A percentile compares a stretch with the other conserved stretches of the same genome.
phyloP scores from a whole-genome alignment of 2,888 invertebrate species.

The Altica lythri region DNA sequence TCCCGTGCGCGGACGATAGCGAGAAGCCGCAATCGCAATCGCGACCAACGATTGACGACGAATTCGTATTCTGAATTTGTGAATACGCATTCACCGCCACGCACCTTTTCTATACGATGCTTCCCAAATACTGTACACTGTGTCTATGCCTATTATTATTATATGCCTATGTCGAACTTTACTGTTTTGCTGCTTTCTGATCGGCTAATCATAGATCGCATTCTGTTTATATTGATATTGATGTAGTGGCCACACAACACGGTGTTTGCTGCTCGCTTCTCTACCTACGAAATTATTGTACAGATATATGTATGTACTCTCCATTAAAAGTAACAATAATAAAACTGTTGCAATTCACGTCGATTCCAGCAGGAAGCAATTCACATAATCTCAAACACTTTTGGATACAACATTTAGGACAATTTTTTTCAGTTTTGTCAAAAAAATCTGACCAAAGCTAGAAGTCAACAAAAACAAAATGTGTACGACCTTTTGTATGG shows the following conservation, averaged over 20 bases:
- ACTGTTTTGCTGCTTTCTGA: neutral
- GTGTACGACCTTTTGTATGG: too few relatives aligned
- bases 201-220: neutral
- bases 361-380: too few relatives aligned
- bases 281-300: neutral
- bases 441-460: too few relatives aligned
- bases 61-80: constrained; percentile 12
- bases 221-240: constrained; percentile 9
- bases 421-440: too few relatives aligned
- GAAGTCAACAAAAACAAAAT: too few relatives aligned
- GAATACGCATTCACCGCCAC: constrained; percentile 36
- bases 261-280: constrained; percentile 11
- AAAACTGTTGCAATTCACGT: too few relatives aligned
- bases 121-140: constrained; percentile 44
- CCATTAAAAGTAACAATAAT: too few relatives aligned
- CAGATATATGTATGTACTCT: too few relatives aligned
- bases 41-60: neutral
- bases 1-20: constrained; percentile 31
- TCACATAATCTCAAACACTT: too few relatives aligned
- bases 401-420: too few relatives aligned
- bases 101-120: constrained; percentile 44
- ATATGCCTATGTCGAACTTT: neutral
- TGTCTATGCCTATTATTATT: neutral
- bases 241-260: constrained; percentile 17
- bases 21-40: constrained; percentile 20